phyloP scores from a whole-genome alignment of 2,888 invertebrate species.

The Volucella inanis region DNA sequence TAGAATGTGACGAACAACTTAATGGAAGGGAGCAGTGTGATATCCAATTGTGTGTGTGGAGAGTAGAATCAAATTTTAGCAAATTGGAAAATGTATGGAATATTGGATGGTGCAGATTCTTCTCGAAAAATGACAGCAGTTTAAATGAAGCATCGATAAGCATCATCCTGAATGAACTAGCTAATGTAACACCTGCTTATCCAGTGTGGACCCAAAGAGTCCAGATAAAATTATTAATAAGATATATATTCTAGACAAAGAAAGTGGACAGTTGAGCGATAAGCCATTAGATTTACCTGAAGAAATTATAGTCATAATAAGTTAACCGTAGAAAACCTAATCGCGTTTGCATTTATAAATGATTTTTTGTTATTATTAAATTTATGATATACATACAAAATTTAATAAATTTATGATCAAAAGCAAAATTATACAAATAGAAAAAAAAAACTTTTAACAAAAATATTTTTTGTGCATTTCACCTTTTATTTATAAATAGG shows the following conservation, averaged over 20 bases:
- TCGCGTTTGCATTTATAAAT: conserved; percentile 38
- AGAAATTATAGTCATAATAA: conserved; percentile 80
- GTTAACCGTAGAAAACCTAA: conserved; percentile 31
- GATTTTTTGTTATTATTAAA: conserved; percentile 12
- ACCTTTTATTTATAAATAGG: conserved; percentile 50
- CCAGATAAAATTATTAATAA: conserved; percentile 80
- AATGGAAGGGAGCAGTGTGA: too few species aligned
- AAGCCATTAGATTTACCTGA: conserved; percentile 81
- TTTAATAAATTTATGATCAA: conserved; percentile 19
- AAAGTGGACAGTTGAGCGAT: conserved; percentile 80
- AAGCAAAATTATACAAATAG: conserved; percentile 17
- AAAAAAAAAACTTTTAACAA: background rate
- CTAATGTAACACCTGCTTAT: conserved; percentile 80
- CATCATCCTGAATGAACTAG: conserved; percentile 80
- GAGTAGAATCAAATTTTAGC: too few species aligned
- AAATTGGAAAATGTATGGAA: too few species aligned
- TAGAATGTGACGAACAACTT: too few species aligned
- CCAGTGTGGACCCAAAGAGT: conserved; percentile 79
- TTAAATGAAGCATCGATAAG: conserved; percentile 79
- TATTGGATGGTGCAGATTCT: too few species aligned
- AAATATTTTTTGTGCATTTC: conserved; percentile 1
- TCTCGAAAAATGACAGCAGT: conserved; percentile 66
- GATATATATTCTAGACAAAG: conserved; percentile 81
- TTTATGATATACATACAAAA: background rate
- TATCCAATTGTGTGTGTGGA: too few species aligned